phyloP scores from a whole-genome alignment of 2,797 vertebrate genomes.

The Arremon brunneinucha region DNA sequence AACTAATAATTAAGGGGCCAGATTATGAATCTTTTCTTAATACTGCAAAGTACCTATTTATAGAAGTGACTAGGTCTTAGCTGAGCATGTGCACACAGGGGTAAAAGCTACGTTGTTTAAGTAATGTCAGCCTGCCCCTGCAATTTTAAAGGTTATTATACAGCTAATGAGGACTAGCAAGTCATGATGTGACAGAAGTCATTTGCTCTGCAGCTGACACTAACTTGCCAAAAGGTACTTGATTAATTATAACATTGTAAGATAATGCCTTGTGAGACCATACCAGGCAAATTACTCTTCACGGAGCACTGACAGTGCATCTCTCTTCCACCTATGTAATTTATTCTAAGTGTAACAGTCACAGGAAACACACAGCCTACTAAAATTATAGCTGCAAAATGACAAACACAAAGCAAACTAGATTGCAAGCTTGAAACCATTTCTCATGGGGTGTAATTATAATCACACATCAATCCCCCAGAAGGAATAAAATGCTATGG shows the following conservation, averaged over 20 bases:
- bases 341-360: slow-evolving; percentile 14
- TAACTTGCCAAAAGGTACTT: slow-evolving; percentile 12
- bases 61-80: background rate
- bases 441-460: slow-evolving; percentile 24
- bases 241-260: slow-evolving; percentile 40
- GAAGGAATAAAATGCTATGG: background rate
- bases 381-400: slow-evolving; percentile 32
- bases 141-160: slow-evolving; percentile 23
- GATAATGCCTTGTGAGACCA: slow-evolving; percentile 16
- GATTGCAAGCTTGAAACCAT: background rate
- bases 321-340: slow-evolving; percentile 45
- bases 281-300: slow-evolving; percentile 45
- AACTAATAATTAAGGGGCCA: background rate
- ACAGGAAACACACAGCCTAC: background rate
- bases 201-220: slow-evolving; percentile 25
- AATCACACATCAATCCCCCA: background rate
- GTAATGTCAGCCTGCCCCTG: background rate
- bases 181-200: background rate
- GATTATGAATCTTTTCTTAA: background rate
- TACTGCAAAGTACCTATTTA: background rate
- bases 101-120: background rate
- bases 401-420: slow-evolving; percentile 22
- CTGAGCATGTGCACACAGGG: background rate
- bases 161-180: background rate
- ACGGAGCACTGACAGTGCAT: background rate